phyloP scores from a whole-genome alignment of 53 echinoderm and acorn worm genomes.

The Hippasteria phrygiana region DNA sequence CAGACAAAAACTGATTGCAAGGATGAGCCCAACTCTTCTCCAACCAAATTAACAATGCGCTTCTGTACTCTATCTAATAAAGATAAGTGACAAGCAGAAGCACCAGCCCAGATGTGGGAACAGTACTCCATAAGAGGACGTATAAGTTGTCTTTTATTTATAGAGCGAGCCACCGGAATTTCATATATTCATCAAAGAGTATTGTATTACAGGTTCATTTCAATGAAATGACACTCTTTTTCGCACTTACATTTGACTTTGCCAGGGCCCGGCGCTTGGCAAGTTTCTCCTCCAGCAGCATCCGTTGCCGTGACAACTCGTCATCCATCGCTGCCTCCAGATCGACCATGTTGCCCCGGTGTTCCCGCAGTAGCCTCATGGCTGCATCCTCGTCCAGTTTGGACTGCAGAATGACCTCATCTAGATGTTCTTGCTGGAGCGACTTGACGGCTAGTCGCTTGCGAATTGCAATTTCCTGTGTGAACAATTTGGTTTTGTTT shows the following conservation, averaged over 20 bases:
- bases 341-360: slow-evolving; percentile 70
- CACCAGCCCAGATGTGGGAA: no score
- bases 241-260: slow-evolving; percentile 76
- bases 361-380: slow-evolving; percentile 71
- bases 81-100: no score
- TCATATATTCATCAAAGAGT: no score
- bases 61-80: no score
- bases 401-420: slow-evolving; percentile 84
- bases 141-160: no score
- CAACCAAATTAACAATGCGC: no score
- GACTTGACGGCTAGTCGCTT: slow-evolving; percentile 86
- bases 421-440: slow-evolving; percentile 73
- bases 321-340: slow-evolving; percentile 92
- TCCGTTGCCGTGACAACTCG: slow-evolving; percentile 91
- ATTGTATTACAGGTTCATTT: no score
- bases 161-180: no score
- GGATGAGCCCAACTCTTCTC: no score
- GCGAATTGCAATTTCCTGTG: slow-evolving; percentile 90
- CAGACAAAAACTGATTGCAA: no score
- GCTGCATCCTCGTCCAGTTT: slow-evolving; percentile 83
- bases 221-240: background rate
- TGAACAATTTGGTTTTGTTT: no score
- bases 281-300: slow-evolving; percentile 91
- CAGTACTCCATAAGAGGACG: no score
- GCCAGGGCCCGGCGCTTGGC: slow-evolving; percentile 80